phyloP scores from a whole-genome alignment of 2,888 invertebrate genomes.

The Eupithecia subumbrata region DNA sequence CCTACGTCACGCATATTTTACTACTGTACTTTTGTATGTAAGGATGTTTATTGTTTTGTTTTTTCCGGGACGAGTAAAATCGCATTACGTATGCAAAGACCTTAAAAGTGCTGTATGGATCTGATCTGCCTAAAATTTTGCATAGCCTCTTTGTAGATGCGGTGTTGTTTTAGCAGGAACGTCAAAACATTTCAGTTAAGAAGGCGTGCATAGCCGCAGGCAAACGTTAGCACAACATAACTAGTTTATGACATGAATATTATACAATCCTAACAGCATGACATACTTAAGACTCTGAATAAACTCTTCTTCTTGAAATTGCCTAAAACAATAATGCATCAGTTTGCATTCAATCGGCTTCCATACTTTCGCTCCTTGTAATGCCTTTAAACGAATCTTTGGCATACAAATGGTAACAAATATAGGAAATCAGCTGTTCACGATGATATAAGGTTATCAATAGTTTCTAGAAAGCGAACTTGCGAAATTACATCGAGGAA shows the following conservation, averaged over 20 bases:
- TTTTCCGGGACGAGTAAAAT: no score
- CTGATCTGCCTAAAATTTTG: no score
- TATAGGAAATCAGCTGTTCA: constrained; percentile 52
- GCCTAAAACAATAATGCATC: constrained; percentile 60
- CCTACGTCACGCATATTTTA: no score
- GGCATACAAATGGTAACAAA: constrained; percentile 69
- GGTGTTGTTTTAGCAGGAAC: no score
- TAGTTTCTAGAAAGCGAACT: constrained; percentile 61
- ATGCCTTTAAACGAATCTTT: constrained; percentile 62
- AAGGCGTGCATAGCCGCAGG: no score
- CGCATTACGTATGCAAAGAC: no score
- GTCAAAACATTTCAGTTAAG: no score
- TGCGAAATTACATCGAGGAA: constrained; percentile 49
- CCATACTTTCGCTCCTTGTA: constrained; percentile 67
- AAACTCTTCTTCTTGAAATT: not conserved
- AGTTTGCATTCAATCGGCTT: constrained; percentile 67
- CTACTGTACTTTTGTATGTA: no score
- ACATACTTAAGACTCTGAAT: not conserved
- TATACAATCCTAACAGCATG: not conserved
- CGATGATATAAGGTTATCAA: constrained; percentile 52
- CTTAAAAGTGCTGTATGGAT: no score
- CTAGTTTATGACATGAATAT: not conserved
- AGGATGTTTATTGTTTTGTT: no score
- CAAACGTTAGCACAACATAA: no score
- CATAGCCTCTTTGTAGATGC: no score